Percentiles rank a stretch among this genome's conserved stretches.
These are phyloP conservation scores for Drosophila nannoptera DNA, from an alignment of 1,140 invertebrate genomes.

Conservation along the genomic window DNA sequence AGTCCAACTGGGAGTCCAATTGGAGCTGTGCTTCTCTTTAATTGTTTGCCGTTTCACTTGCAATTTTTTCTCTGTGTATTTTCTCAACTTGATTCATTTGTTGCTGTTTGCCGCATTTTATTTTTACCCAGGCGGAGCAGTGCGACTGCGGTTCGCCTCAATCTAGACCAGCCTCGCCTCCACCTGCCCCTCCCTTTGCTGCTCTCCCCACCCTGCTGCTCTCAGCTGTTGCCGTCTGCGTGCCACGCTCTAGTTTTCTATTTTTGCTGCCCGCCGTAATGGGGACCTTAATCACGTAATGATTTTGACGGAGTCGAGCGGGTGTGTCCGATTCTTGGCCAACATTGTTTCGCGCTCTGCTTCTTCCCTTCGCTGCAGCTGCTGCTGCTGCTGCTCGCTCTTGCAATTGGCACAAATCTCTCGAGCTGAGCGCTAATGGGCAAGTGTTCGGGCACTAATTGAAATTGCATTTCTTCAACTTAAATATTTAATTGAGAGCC, in stretches of 20 bases:
- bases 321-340: constrained; percentile 62
- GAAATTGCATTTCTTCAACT: constrained; percentile 73
- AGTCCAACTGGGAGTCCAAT: constrained; percentile 17
- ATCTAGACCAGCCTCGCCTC: constrained; percentile 5
- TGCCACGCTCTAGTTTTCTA: constrained; percentile 73
- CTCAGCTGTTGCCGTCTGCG: constrained; percentile 43
- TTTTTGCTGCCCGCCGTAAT: constrained; percentile 72
- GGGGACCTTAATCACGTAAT: constrained; percentile 76
- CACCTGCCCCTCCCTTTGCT: neutral
- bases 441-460: constrained; percentile 72
- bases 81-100: constrained; percentile 63
- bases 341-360: constrained; percentile 34
- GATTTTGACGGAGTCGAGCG: constrained; percentile 61
- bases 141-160: constrained; percentile 51
- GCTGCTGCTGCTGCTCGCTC: constrained; percentile 31
- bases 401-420: constrained; percentile 74
- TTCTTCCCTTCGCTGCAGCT: constrained; percentile 26
- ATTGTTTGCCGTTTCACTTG: constrained; percentile 38
- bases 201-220: neutral
- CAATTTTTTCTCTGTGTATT: constrained; percentile 1
- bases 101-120: constrained; percentile 71
- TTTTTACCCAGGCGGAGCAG: constrained; percentile 57
- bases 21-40: constrained; percentile 64
- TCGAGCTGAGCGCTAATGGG: constrained; percentile 60
- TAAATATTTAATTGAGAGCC: constrained; percentile 69